Conservation (phyloP, 1,140 invertebrate genomes). For the Diprion similis region DNA sequence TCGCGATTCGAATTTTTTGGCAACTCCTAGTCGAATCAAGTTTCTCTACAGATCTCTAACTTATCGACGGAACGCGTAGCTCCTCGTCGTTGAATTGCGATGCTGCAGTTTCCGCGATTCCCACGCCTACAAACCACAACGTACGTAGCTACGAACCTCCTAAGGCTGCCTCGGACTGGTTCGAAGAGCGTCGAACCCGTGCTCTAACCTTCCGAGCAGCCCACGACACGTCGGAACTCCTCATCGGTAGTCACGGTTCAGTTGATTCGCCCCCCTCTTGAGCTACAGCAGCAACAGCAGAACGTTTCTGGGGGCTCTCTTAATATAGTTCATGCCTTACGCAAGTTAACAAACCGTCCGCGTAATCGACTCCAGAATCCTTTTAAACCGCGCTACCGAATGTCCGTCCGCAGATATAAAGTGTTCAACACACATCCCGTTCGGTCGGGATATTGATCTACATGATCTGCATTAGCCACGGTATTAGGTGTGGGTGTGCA, state of each 20-base stretch:
- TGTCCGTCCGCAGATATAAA: no score
- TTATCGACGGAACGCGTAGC: slow-evolving; percentile 12
- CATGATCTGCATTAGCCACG: no score
- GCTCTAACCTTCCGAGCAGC: slow-evolving; percentile 13
- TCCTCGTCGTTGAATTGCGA: slow-evolving; percentile 20
- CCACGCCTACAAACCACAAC: slow-evolving; percentile 35
- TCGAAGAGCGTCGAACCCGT: background rate
- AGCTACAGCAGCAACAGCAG: background rate
- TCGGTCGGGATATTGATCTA: no score
- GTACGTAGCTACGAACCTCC: background rate
- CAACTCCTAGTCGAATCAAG: slow-evolving; percentile 19
- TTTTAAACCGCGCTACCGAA: no score
- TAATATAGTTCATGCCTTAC: no score
- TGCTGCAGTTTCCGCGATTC: slow-evolving; percentile 39
- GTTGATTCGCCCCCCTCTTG: background rate
- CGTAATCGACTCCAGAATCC: no score
- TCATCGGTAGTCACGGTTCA: slow-evolving; percentile 27
- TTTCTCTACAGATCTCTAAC: slow-evolving; percentile 24
- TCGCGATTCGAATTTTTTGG: background rate
- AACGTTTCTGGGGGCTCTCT: background rate
- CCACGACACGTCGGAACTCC: slow-evolving; percentile 27
- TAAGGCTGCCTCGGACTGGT: background rate
- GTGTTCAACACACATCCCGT: no score
- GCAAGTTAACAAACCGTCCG: no score
- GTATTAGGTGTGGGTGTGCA: no score